Evolutionary conservation across 92 coral and sea anemone species (phyloP), one percentile per base, ranked within the genome.

Genomic region (Parazoanthus swiftii): DNA sequence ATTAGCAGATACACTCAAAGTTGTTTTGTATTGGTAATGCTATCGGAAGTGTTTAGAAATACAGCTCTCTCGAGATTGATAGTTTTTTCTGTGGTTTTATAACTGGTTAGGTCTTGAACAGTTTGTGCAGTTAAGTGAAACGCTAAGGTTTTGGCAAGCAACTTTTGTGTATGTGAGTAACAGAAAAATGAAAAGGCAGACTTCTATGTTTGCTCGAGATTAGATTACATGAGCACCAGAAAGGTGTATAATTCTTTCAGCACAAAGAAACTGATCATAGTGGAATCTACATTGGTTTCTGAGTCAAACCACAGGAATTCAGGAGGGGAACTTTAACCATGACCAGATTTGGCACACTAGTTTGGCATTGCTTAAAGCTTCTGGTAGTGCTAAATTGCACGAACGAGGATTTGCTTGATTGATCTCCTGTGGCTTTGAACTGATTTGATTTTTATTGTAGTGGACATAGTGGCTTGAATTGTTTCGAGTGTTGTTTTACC

Each of bases 251-350:
- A 81, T 36, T n/a, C 11, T 63, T 59, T 35, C 66, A 67, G 9
- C 46, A 67, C 86, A 67, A 38, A 37, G 15, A 59, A 38, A 39
- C 48, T 68, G 48, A 44, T 43, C 77, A 44, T 66, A 33, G 48
- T 42, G n/a, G 59, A 10, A 82, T 75, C 6, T 33, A 36, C 43
- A 77, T 54, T 70, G 65, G 75, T 68, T 82, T 66, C 54, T 65
- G 42, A 84, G 68, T 33, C 66, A 71, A 48, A 84, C 87, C 87
- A 66, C 87, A 84, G 87, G 87, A 84, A 84, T 84, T 71, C 26
- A 71, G 79, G 87, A 25, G 87, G 43, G 70, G 74, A 71, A 84
- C 35, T 42, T 43, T 44, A 70, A 83, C 86, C 35, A 37, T 83
- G 26, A 35, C 44, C 84, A 51, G 84, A 54, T 51, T 18, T 77